Percentiles rank a stretch among this genome's conserved stretches.
Evolutionary conservation across 2,113 vertebrate species (phyloP).

Genomic region (Sorex fumeus): DNA sequence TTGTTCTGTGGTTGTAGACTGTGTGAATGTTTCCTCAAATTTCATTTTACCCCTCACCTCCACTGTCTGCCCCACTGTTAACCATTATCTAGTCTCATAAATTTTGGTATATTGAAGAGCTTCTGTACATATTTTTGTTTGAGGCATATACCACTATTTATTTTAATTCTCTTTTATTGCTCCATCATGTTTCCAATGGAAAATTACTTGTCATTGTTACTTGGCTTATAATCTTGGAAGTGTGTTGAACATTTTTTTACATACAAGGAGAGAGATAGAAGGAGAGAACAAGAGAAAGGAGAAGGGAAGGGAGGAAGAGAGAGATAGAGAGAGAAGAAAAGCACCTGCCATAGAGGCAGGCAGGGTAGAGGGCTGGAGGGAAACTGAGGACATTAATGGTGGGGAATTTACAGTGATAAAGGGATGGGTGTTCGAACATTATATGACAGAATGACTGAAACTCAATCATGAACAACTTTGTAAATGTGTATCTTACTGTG

Average conservation of each 20-base stretch:
- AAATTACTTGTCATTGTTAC: constrained; percentile 43
- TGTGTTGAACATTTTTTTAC: not conserved
- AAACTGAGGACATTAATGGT: no score
- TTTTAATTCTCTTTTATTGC: constrained; percentile 69
- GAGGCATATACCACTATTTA: not conserved
- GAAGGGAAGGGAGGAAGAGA: no score
- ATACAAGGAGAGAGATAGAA: no score
- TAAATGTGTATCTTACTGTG: no score
- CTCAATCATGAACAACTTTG: no score
- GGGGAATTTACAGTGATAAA: no score
- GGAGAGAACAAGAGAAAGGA: no score
- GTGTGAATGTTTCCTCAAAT: not conserved
- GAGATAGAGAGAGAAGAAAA: no score
- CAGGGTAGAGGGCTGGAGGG: no score
- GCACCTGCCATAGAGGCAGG: no score
- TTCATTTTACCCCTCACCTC: not conserved
- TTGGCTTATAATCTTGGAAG: not conserved
- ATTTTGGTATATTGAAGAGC: constrained; percentile 5
- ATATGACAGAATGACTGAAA: no score
- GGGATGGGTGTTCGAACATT: no score
- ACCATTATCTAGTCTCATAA: constrained; percentile 47
- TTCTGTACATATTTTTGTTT: constrained; percentile 40
- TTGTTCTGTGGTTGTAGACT: constrained; percentile 9
- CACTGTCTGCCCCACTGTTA: constrained; percentile 29
- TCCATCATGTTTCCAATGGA: constrained; percentile 47